Evolutionary conservation across 2,888 invertebrate genomes (phyloP).

Genomic region (Troglohyphantes excavatus): DNA sequence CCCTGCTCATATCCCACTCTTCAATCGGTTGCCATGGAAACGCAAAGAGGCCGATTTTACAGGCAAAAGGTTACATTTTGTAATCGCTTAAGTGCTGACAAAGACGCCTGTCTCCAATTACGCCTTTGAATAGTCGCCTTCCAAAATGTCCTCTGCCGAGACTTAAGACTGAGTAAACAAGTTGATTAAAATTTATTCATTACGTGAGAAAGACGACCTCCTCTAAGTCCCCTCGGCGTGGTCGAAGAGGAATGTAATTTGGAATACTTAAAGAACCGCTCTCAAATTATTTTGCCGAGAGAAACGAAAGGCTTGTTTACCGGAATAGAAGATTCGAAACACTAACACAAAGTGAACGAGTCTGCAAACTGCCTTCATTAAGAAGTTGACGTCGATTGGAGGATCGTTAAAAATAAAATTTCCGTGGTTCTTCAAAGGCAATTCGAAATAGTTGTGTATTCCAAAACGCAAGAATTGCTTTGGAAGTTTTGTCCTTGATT

Average conservation of each 20-base stretch:
- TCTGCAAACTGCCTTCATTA: not conserved
- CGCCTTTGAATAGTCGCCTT: conserved; percentile 38
- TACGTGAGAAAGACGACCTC: conserved; percentile 4
- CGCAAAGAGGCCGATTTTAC: conserved; percentile 28
- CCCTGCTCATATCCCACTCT: not conserved
- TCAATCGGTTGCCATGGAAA: conserved; percentile 28
- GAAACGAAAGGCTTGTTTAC: not conserved
- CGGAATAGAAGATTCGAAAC: not conserved
- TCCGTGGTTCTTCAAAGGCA: too few relatives aligned
- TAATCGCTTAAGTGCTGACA: conserved; percentile 66
- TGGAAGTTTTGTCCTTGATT: too few relatives aligned
- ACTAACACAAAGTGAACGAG: not conserved
- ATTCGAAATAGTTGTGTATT: too few relatives aligned
- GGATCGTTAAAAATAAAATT: not conserved
- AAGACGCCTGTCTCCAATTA: conserved; percentile 53
- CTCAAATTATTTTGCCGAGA: conserved; percentile 6
- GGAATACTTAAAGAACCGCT: conserved; percentile 7
- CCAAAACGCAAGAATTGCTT: too few relatives aligned
- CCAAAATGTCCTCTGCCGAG: conserved; percentile 31
- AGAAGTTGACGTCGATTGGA: not conserved
- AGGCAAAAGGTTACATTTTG: conserved; percentile 56
- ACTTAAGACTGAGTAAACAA: conserved; percentile 43
- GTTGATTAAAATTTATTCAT: conserved; percentile 70
- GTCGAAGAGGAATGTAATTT: conserved; percentile 10
- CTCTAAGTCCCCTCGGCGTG: not conserved